phyloP scores from a whole-genome alignment of 23 tunicate genomes.

The Trididemnum nubilum region DNA sequence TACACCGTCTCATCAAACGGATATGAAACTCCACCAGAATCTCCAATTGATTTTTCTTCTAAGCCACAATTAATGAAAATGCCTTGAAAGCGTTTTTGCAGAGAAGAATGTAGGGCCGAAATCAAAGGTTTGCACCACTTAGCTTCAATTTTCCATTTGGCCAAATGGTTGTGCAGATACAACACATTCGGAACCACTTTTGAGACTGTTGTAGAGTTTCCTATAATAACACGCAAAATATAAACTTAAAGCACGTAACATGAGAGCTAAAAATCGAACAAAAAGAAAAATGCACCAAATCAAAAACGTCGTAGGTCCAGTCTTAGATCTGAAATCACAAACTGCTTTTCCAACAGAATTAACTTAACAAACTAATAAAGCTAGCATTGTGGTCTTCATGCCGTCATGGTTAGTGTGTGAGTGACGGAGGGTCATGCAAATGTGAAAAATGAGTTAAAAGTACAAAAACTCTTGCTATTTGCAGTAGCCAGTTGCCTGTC shows the following conservation, averaged over 20 bases:
- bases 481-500: too few species aligned
- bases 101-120: neutral
- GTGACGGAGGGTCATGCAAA: neutral
- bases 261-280: neutral
- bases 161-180: slow-evolving; percentile 1
- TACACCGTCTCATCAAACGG: too few species aligned
- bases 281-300: neutral
- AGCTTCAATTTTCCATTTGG: neutral
- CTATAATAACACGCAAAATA: neutral
- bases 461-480: too few species aligned
- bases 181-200: slow-evolving; percentile 1
- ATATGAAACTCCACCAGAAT: too few species aligned
- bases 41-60: too few species aligned
- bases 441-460: neutral
- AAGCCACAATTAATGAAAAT: too few species aligned
- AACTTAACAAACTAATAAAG: neutral
- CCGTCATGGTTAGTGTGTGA: neutral
- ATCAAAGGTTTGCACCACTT: neutral
- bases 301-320: neutral
- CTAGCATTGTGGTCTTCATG: neutral
- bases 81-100: too few species aligned
- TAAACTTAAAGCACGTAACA: neutral
- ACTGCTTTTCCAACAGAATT: neutral
- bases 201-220: neutral
- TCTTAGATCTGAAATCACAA: neutral